These are phyloP conservation scores for Catostylus mosaicus DNA, from an alignment of 30 jellyfish, hydroid and myxozoan genomes.

Conservation along the genomic window DNA sequence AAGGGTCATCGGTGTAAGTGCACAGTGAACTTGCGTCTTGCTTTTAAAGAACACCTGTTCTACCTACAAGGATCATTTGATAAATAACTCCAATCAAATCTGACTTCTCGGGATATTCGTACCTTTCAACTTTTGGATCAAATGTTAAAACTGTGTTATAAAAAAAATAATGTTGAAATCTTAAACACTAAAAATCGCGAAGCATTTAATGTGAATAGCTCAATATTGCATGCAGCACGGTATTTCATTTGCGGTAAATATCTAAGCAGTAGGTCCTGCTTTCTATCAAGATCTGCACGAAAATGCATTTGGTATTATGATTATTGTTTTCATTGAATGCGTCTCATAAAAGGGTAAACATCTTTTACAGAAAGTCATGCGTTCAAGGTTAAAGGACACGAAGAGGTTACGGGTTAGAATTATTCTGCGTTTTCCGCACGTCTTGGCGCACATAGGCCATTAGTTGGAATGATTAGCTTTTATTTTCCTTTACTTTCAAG, in stretches of 20 bases:
- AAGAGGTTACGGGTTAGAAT: neutral
- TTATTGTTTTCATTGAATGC: neutral
- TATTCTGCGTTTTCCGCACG: too few relatives aligned
- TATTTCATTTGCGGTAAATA: slow-evolving; percentile 3
- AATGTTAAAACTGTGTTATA: too few relatives aligned
- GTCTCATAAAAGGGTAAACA: neutral
- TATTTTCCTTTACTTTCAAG: too few relatives aligned
- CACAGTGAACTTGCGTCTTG: neutral
- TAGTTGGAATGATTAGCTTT: too few relatives aligned
- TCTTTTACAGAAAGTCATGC: neutral
- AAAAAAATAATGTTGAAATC: neutral
- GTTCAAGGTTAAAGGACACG: neutral
- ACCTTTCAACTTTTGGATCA: too few relatives aligned
- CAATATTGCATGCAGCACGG: slow-evolving; percentile 44
- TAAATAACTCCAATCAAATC: neutral
- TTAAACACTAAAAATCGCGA: neutral
- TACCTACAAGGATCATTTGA: slow-evolving; percentile 3
- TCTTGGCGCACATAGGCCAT: too few relatives aligned
- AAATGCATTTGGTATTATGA: neutral
- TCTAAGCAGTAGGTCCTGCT: slow-evolving; percentile 35
- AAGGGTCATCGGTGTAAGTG: slow-evolving; percentile 17
- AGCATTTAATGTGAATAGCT: neutral
- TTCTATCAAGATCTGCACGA: slow-evolving; percentile 19
- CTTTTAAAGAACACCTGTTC: neutral
- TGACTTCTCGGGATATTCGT: too few relatives aligned